These are phyloP conservation scores for Plusia festucae DNA, from an alignment of 2,888 invertebrate genomes.

Conservation along the genomic window DNA sequence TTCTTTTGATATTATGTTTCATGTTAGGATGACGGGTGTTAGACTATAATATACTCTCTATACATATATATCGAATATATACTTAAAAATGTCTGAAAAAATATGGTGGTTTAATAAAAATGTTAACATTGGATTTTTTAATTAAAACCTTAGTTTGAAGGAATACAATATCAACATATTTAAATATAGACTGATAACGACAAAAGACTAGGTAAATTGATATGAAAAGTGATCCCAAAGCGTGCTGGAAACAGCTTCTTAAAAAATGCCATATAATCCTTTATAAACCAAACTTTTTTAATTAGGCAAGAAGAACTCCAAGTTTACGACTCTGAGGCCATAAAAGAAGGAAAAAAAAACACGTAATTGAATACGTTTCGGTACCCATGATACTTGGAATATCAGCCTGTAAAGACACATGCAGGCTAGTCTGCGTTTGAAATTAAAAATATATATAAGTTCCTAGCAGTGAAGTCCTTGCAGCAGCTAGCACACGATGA, in stretches of 20 bases:
- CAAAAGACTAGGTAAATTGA: background rate
- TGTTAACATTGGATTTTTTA: too few relatives aligned
- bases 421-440: background rate
- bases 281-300: slow-evolving; percentile 51
- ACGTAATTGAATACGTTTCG: slow-evolving; percentile 48
- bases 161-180: too few relatives aligned
- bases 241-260: slow-evolving; percentile 17
- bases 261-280: slow-evolving; percentile 45
- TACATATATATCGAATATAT: too few relatives aligned
- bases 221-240: background rate
- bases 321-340: slow-evolving; percentile 42
- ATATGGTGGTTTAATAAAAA: too few relatives aligned
- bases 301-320: slow-evolving; percentile 46
- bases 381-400: slow-evolving; percentile 14
- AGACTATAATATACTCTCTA: too few relatives aligned
- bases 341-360: slow-evolving; percentile 48
- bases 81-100: too few relatives aligned
- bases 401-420: slow-evolving; percentile 10
- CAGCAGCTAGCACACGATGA: too few relatives aligned
- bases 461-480: too few relatives aligned
- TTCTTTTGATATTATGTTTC: background rate
- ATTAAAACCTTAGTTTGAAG: too few relatives aligned
- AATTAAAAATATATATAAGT: background rate
- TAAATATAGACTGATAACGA: background rate
- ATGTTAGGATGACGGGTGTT: too few relatives aligned